Evolutionary conservation across 53 echinoderm and acorn worm genomes (phyloP).

Genomic region (Echinometra lucunter): DNA sequence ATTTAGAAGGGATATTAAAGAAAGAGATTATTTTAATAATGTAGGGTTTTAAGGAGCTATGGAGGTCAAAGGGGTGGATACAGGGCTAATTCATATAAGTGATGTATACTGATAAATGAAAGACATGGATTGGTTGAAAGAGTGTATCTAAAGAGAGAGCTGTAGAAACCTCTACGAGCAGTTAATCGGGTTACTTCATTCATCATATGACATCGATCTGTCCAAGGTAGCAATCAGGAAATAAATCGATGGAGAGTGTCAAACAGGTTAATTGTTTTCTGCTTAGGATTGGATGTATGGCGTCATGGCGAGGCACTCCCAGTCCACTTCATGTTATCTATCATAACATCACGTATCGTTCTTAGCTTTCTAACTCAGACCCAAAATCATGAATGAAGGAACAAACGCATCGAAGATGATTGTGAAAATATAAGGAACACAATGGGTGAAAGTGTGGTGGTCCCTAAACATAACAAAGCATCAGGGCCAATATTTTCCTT

Average conservation of each 20-base stretch:
- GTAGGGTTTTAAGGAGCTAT: background rate
- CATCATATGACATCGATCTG: conserved; percentile 35
- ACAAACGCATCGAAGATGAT: background rate
- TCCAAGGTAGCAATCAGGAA: conserved; percentile 21
- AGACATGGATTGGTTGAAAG: background rate
- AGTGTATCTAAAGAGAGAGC: background rate
- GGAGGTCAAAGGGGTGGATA: background rate
- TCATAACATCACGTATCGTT: conserved; percentile 3
- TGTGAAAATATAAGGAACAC: no score
- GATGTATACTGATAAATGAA: background rate
- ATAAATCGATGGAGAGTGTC: conserved; percentile 41
- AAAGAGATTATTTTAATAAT: no score
- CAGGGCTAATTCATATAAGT: background rate
- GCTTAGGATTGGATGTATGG: conserved; percentile 5
- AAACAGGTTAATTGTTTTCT: conserved; percentile 46
- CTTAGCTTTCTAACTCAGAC: background rate
- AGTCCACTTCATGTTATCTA: conserved; percentile 7
- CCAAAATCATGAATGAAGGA: background rate
- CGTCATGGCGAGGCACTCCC: conserved; percentile 34
- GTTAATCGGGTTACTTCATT: conserved; percentile 28
- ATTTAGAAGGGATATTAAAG: no score
- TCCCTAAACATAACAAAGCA: background rate
- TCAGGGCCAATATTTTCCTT: no score
- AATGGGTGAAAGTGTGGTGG: no score
- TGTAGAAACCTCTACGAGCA: background rate